Base-by-base conservation (phyloP, 1,140 invertebrate species). In the Drosophila neocordata region DNA sequence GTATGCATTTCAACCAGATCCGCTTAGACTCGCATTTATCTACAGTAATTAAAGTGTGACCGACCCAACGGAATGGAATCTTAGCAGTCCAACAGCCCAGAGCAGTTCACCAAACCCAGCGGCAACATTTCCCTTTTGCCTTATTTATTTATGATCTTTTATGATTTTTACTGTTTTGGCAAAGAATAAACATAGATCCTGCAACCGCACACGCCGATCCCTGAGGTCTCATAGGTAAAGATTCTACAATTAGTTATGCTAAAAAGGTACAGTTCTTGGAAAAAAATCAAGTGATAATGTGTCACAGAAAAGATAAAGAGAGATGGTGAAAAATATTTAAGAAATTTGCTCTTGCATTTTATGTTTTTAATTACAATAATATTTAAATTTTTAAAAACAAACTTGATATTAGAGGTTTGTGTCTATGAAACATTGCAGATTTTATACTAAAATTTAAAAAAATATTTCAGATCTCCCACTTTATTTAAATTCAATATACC, bases 131-230 rank as follows among this genome's bases (percentile, higher is more conserved):
- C 41, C 41, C 18, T 67, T 55, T 68, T 52, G 58, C 77, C 65
- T 75, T 79, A 87, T 87, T 87, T 87, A 79, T 87, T 87, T 87
- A 87, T 88, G 82, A 87, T 87, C 71, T 88, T 88, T 82, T 88
- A 88, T 88, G 69, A 87, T 88, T 75, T 75, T 57, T 52, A 77
- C 73, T 67, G 72, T 71, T 48, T 48, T 75, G 76, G 65, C 68
- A 72, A 77, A 73, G 65, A 72, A 77, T 69, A 78, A 66, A 56
- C 73, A 56, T 38, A 22, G 48, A 60, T 48, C 31, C 61, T 52
- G 65, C 68, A 82, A 87, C 82, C 82, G 82, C 82, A 87, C 82
- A 87, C 82, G 83, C 83, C 82, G 83, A 18, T 52, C 37, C 60
- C 48, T 60, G 7, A 58, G 62, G 34, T 63, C 31, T 15, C 11